Percentiles rank a stretch among this genome's conserved stretches.
Evolutionary conservation across 1,140 invertebrate genomes (phyloP).

Genomic region (Bombus pascuorum): DNA sequence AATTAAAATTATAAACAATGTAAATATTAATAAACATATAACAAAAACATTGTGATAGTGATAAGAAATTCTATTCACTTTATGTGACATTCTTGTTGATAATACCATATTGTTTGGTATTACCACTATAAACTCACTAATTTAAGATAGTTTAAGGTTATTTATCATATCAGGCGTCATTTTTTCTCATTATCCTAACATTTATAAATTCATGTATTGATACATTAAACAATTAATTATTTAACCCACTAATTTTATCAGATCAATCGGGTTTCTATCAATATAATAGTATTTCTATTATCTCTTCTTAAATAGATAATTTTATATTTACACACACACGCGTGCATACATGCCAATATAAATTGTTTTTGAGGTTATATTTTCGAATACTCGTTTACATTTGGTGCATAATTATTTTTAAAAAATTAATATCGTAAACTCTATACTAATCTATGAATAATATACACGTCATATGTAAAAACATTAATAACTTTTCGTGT

Average conservation of each 20-base stretch:
- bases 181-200: neutral
- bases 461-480: neutral
- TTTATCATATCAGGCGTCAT: neutral
- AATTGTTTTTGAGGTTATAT: slow-evolving; percentile 9
- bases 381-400: no score
- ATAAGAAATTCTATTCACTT: slow-evolving; percentile 55
- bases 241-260: neutral
- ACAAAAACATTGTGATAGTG: slow-evolving; percentile 59
- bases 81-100: slow-evolving; percentile 48
- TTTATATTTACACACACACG: neutral
- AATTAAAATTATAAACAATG: slow-evolving; percentile 55
- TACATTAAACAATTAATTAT: neutral
- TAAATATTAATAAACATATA: slow-evolving; percentile 59
- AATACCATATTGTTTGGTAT: slow-evolving; percentile 40
- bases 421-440: neutral
- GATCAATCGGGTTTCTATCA: neutral
- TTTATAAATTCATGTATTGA: neutral
- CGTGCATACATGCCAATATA: neutral
- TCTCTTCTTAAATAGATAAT: neutral
- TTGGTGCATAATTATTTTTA: neutral
- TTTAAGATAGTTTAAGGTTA: no score
- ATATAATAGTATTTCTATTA: neutral
- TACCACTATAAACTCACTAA: no score
- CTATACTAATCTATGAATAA: no score
- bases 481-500: neutral